Conservation (phyloP, 2,113 vertebrate species). For the Pogona vitticeps region DNA sequence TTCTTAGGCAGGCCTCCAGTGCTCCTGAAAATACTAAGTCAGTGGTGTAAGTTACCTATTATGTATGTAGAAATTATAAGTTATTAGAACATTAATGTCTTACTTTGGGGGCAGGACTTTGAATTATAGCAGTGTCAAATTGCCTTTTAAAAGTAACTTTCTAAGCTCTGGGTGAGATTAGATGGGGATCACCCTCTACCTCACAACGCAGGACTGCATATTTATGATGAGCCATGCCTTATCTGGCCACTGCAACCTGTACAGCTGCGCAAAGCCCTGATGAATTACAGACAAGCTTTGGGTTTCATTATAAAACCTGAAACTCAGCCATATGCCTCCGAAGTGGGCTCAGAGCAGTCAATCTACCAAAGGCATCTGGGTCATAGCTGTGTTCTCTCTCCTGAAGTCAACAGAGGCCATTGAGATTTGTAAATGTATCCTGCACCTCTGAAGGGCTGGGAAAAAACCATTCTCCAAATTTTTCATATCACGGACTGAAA, state of each 20-base stretch:
- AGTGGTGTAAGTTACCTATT: too few species aligned
- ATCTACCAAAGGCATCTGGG: conserved; percentile 6
- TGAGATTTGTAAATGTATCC: neutral
- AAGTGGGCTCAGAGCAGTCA: neutral
- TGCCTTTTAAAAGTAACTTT: neutral
- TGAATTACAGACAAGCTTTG: neutral
- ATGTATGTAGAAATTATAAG: too few species aligned
- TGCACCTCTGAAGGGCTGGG: neutral
- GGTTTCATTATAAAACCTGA: neutral
- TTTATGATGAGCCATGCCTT: neutral
- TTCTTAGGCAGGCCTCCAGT: too few species aligned
- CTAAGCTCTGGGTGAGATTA: neutral
- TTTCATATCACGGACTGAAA: neutral
- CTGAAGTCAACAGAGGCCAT: neutral
- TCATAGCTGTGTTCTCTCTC: neutral
- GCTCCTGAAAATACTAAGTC: too few species aligned
- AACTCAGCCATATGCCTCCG: neutral
- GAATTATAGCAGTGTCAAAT: neutral
- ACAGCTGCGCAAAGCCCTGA: neutral
- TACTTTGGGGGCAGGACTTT: neutral
- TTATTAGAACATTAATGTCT: too few species aligned
- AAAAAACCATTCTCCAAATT: neutral
- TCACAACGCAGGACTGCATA: neutral
- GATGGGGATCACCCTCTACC: too few species aligned
- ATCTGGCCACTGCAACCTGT: neutral